Base-by-base conservation (phyloP, 2,888 invertebrate genomes). In the Panopea generosa region DNA sequence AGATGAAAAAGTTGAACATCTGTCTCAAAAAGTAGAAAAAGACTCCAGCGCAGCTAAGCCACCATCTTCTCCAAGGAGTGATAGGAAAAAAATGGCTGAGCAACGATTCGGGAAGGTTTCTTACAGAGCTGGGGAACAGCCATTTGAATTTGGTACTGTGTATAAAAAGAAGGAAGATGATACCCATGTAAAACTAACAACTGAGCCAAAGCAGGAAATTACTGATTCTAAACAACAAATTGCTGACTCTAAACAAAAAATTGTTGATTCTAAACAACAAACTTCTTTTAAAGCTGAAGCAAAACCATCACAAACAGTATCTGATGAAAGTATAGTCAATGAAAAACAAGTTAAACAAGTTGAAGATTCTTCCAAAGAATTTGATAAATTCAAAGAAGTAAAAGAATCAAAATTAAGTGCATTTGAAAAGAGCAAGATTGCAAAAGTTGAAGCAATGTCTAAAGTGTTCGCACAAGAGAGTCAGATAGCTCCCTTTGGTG, bases 61-160 rank as follows among this genome's bases (percentile, higher is more conserved):
- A 18, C 73, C 77, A 18, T 66, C 72, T 18, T 81, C 81, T 38
- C 77, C 81, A 14, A 74, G 71, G 22, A 62, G 47, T 43, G 81
- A 81, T 49, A 77, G 75, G 53, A 71, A 68, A 38, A 77, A 62
- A 59, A 47, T 49, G 24, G 27, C 52, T 45, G 76, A 77, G 55
- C 52, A 71, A 40, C 76, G 50, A 29, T 79, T 71, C 68, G 71
- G 71, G 16, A 71, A 74, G 40, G 71, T 70, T 24, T 71, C 74
- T 22, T 75, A 52, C 7, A 3, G 26, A 7, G 20, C 24, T 22
- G 52, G 22, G 3, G 26, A 52, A 22, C 52, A 53, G 18, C 47
- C 65, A 11, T 22, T 52, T 52, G 52, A 52, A 52, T 52, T 52
- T 24, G 26, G 52, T 16, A 52, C 52, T 20, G 22, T 20, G 4